Base-by-base conservation (phyloP, 2,113 vertebrate genomes). In the Lamprologus speciosus region DNA sequence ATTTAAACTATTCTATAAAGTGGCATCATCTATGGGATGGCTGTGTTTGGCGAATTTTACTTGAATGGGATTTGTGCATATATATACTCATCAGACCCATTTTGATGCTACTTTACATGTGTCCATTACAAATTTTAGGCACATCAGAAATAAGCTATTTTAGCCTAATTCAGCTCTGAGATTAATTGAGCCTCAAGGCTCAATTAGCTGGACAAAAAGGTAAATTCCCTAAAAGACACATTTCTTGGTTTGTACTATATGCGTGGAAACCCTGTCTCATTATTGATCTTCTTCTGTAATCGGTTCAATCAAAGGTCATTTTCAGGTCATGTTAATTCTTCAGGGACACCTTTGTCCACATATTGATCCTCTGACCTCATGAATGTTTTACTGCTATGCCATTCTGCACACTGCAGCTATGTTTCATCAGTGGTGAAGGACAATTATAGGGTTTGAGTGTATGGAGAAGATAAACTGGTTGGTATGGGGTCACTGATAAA, bases 321-420 rank as follows among this genome's bases (percentile, higher is more conserved):
- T 60, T 83, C 70, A 68, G 58, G 13, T 5, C 37, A 51, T 9
- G 9, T n/a, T 80, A 37, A 33, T 88, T 89, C 53, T 90, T 82
- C 53, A 42, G 85, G 60, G 63, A 89, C 65, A 89, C 73, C 55
- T 45, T 55, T 40, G 63, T 89, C 87, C 80, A 84, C 68, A 70
- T 87, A 88, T 87, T 78, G 90, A 87, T 92, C 60, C 11, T 7
- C 53, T 80, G 19, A 35, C 50, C 80, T 84, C 75, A 84, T 47
- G 35, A 60, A 80, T 70, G 65, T 68, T 87, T 91, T 75, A 79
- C 42, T 19, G 50, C 58, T 83, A 47, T 63, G 65, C 68, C 75
- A 88, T 57, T 57, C 68, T 81, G 37, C 55, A 31, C 53, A 33
- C 68, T 17, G 37, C 51, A 88, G 68, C 21, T 45, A 19, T 57